Evolutionary conservation across 53 echinoderm and acorn worm genomes (phyloP), one percentile per base, ranked within the genome.

Genomic region (Actinopyga echinites): DNA sequence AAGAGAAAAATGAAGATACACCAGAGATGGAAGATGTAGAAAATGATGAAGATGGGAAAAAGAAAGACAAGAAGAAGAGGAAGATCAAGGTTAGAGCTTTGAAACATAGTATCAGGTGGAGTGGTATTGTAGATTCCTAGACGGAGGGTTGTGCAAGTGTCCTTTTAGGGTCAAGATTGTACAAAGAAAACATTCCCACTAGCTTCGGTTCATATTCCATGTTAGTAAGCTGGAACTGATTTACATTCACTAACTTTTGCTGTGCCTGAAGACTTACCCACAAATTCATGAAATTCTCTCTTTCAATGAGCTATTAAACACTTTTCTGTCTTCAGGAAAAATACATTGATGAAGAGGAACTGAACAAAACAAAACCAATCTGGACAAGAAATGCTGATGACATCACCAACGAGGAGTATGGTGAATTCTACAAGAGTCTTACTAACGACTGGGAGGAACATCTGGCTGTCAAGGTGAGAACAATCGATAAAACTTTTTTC

Each of bases 381-480:
- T 99, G 99, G 99, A 99, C 99, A 28, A 92, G 97, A 58, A 95
- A 99, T 83, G 95, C 99, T 22, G 99, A 99, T 56, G 99, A 99
- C 74, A 99, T 99, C 86, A 99, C 86, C 69, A 86, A 86, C 30
- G 99, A 94, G 17, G 99, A 99, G 74, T 99, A 99, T 79, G 99
- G 95, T 12, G 99, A 99, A 60, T 99, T 99, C 83, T 99, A 99
- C 91, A 99, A 99, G 87, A 88, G 88, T 22, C 85, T 99, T 38
- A 99, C 99, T 68, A 99, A 99, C 32, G 99, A 99, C 65, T 95
- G 94, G 94, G 99, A 99, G 66, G 99, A 94, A 23, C 99, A 94
- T 74, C 80, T 99, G 32, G 99, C 99, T 68, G 95, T 95, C 83
- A 99, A 97, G 92, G 97, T 97, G 69, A 80, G 23, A 40, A 4